phyloP scores from a whole-genome alignment of 2,797 vertebrate genomes.

The Xyrichtys novacula region DNA sequence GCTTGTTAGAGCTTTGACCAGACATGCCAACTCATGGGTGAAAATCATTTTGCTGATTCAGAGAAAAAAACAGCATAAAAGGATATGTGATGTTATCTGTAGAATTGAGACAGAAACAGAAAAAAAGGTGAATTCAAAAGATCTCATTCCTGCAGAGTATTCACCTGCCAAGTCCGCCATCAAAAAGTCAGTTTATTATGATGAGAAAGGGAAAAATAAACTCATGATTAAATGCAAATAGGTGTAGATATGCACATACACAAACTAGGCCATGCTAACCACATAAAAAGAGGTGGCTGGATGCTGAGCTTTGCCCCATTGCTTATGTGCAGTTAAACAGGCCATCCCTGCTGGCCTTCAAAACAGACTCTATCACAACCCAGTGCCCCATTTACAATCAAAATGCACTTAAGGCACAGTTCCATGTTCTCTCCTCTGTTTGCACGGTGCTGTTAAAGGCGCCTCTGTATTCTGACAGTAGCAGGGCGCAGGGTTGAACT shows the following conservation, averaged over 20 bases:
- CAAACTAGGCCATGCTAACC: slow-evolving; percentile 38
- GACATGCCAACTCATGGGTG: neutral
- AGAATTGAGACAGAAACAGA: no score
- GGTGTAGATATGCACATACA: slow-evolving; percentile 64
- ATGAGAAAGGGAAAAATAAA: slow-evolving; percentile 66
- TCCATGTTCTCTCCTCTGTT: slow-evolving; percentile 54
- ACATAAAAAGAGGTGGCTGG: slow-evolving; percentile 58
- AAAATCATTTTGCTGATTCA: neutral
- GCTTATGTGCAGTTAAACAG: slow-evolving; percentile 42
- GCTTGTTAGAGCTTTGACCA: neutral
- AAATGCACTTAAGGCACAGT: slow-evolving; percentile 66
- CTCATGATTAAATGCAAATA: slow-evolving; percentile 68
- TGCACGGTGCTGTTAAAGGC: slow-evolving; percentile 56
- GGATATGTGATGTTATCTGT: no score
- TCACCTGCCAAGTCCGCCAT: slow-evolving; percentile 43
- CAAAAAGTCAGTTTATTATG: slow-evolving; percentile 56
- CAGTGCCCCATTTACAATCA: slow-evolving; percentile 59
- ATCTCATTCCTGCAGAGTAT: slow-evolving; percentile 48
- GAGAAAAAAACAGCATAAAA: neutral
- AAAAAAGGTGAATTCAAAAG: slow-evolving; percentile 29
- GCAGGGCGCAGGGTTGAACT: slow-evolving; percentile 54
- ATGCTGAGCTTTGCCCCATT: slow-evolving; percentile 42
- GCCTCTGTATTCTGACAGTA: slow-evolving; percentile 67
- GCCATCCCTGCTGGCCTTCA: slow-evolving; percentile 47
- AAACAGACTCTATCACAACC: slow-evolving; percentile 47